phyloP scores from a whole-genome alignment of 1,140 invertebrate genomes.

The Plectrocnemia conspersa region DNA sequence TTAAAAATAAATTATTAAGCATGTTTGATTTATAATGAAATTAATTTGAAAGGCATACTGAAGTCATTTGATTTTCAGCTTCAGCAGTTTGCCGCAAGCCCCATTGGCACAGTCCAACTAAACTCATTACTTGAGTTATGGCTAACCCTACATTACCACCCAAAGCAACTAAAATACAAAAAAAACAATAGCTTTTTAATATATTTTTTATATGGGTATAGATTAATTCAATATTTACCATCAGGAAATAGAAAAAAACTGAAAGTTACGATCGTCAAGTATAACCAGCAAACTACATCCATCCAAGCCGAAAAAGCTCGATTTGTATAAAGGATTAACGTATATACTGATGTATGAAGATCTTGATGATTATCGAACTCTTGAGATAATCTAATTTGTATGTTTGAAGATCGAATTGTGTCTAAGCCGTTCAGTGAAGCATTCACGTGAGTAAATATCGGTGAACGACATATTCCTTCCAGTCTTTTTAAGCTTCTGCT shows the following conservation, averaged over 20 bases:
- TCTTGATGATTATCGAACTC: slow-evolving; percentile 65
- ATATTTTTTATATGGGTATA: not conserved
- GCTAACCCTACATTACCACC: slow-evolving; percentile 73
- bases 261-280: slow-evolving; percentile 53
- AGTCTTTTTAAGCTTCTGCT: slow-evolving; percentile 78
- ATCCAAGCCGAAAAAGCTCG: slow-evolving; percentile 58
- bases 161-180: slow-evolving; percentile 43
- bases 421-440: slow-evolving; percentile 72
- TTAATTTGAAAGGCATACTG: slow-evolving; percentile 52
- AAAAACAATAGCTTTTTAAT: not conserved
- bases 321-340: slow-evolving; percentile 61
- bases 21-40: not conserved
- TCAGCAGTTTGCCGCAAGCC: slow-evolving; percentile 82
- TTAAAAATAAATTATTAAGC: not conserved
- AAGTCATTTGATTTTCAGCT: slow-evolving; percentile 82
- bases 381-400: slow-evolving; percentile 56
- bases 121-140: slow-evolving; percentile 69
- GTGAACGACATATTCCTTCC: slow-evolving; percentile 52
- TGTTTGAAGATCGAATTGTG: slow-evolving; percentile 72
- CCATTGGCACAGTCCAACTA: slow-evolving; percentile 79
- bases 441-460: slow-evolving; percentile 79
- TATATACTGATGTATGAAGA: slow-evolving; percentile 64
- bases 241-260: slow-evolving; percentile 52
- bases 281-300: slow-evolving; percentile 65
- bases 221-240: slow-evolving; percentile 39